A percentile compares a stretch with the other conserved stretches of the same genome.
phyloP scores from a whole-genome alignment of 2,797 vertebrate species.

The Argyrosomus regius region DNA sequence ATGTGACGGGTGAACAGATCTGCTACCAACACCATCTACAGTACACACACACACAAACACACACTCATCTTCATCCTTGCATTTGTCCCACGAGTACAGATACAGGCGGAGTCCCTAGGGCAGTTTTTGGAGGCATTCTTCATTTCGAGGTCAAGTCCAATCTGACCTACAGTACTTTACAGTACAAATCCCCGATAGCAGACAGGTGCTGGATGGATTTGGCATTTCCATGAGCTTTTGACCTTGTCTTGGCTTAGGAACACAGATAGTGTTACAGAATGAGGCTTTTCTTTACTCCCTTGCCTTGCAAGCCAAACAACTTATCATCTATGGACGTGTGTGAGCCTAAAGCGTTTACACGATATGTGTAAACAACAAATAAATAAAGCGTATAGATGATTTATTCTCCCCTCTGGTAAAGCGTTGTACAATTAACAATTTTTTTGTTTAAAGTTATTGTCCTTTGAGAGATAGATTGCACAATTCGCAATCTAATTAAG shows the following conservation, averaged over 20 bases:
- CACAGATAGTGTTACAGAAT: slow-evolving; percentile 28
- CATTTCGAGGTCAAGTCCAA: slow-evolving; percentile 65
- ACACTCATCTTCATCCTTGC: slow-evolving; percentile 31
- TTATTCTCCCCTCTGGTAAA: slow-evolving; percentile 52
- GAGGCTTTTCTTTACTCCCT: slow-evolving; percentile 39
- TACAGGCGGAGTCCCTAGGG: slow-evolving; percentile 32
- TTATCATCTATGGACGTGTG: slow-evolving; percentile 30
- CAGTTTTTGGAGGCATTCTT: slow-evolving; percentile 45
- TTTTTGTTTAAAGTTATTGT: slow-evolving; percentile 48
- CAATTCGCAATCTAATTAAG: slow-evolving; percentile 61
- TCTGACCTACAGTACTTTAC: slow-evolving; percentile 46
- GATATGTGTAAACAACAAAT: slow-evolving; percentile 46
- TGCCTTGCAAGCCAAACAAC: slow-evolving; percentile 19
- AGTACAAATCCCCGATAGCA: slow-evolving; percentile 47
- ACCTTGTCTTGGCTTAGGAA: slow-evolving; percentile 52
- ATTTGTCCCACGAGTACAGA: slow-evolving; percentile 32
- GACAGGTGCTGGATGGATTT: slow-evolving; percentile 54
- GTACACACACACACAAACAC: slow-evolving; percentile 11
- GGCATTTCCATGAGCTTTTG: slow-evolving; percentile 40
- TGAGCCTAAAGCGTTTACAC: slow-evolving; percentile 23
- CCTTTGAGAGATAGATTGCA: slow-evolving; percentile 60
- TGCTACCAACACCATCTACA: not conserved
- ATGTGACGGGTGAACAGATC: slow-evolving; percentile 31
- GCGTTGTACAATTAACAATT: slow-evolving; percentile 16
- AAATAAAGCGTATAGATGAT: slow-evolving; percentile 51